Base-by-base conservation (phyloP, 2,888 invertebrate species). In the Agelastica alni region DNA sequence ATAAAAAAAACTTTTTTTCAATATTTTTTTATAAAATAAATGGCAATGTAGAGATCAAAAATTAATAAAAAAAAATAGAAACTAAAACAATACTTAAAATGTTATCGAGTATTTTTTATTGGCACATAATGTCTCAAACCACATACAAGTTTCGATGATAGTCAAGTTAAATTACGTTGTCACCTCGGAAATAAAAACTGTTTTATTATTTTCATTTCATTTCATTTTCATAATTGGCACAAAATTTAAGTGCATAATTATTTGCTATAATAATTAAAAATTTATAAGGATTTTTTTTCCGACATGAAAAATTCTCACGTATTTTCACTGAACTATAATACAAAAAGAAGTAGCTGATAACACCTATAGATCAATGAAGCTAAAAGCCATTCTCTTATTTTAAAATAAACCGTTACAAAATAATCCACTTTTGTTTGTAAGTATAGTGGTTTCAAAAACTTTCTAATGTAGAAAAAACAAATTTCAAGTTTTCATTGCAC, bases 101-200 rank as follows among this genome's bases (percentile, higher is more conserved):
- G 7, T 28, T 26, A 36, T 6, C 12, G 61, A 61, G 61, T 64
- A 63, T 64, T 64, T 45, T 58, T 37, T 59, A 53, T 62, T 61
- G 62, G 62, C 62, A 65, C 63, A 59, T 49, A 28, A n/a, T 10
- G 37, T 61, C 63, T 63, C 63, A 54, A 61, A 59, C 61, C 61
- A 60, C 59, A 58, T 59, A 61, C 58, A 54, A 47, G 34, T 18
- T 13, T 43, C n/a, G n/a, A n/a, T 12, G 16, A 36, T 36, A 36
- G 17, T 36, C 36, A n/a, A 36, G 17, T 36, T 16, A 16, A 36
- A 36, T 36, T 17, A 16, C 17, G 36, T 3, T 17, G 3, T 4
- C 17, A 16, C 13, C 36, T 36, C 4, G 16, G 7, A 26, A 26
- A 26, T 7, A 26, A n/a, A n/a, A n/a, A n/a, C n/a, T n/a, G n/a